phyloP scores from a whole-genome alignment of 2,113 vertebrate species.

The Lampris incognitus region DNA sequence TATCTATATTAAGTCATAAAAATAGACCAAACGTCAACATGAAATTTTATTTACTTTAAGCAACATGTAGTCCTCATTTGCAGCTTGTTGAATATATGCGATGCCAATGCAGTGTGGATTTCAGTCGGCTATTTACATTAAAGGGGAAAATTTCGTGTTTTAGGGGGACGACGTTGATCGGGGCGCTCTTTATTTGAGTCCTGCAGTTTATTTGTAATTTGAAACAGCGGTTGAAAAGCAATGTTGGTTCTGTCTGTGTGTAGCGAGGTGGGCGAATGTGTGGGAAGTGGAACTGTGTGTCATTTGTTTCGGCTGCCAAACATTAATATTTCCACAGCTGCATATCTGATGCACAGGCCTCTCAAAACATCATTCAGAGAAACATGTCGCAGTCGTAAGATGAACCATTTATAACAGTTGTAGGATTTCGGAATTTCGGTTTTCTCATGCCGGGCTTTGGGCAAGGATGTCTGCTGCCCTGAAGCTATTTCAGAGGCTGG shows the following conservation, averaged over 20 bases:
- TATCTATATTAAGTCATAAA: too few relatives aligned
- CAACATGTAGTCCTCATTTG: too few relatives aligned
- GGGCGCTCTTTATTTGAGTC: background rate
- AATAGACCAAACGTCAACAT: too few relatives aligned
- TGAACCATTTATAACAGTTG: too few relatives aligned
- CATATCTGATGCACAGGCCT: background rate
- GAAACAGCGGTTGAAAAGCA: slow-evolving; percentile 13
- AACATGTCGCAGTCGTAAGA: background rate
- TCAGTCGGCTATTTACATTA: background rate
- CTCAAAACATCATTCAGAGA: background rate
- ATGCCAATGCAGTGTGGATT: too few relatives aligned
- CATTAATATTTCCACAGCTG: slow-evolving; percentile 49
- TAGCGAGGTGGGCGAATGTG: slow-evolving; percentile 20
- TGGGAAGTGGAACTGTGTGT: slow-evolving; percentile 45
- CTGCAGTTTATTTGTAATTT: background rate
- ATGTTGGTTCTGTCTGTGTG: background rate
- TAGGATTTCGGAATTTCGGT: background rate
- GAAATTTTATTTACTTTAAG: too few relatives aligned
- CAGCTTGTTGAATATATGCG: too few relatives aligned
- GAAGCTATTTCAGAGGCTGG: background rate
- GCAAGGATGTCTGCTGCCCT: background rate
- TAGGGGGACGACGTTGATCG: background rate
- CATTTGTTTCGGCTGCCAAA: slow-evolving; percentile 49
- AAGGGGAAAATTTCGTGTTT: background rate
- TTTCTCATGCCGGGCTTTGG: background rate